Evolutionary conservation across 2,113 vertebrate genomes (phyloP).

Genomic region (Ictalurus furcatus): DNA sequence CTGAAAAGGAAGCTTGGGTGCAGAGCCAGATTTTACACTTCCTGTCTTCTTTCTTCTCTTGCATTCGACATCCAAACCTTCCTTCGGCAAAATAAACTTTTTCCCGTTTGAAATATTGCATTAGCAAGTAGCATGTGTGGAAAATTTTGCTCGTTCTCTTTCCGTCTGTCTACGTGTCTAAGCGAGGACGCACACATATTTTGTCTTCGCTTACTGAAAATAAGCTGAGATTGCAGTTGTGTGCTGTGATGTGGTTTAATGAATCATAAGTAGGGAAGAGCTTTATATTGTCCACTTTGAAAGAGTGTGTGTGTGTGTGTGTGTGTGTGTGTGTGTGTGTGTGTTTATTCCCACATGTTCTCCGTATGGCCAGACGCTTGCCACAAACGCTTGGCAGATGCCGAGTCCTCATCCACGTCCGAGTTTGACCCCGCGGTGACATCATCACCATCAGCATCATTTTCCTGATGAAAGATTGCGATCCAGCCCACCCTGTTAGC

Average conservation of each 20-base stretch:
- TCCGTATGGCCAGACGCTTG: slow-evolving; percentile 60
- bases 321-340: slow-evolving; percentile 49
- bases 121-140: slow-evolving; percentile 33
- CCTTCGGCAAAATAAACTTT: slow-evolving; percentile 47
- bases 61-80: slow-evolving; percentile 58
- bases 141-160: slow-evolving; percentile 20
- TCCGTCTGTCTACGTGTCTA: slow-evolving; percentile 12
- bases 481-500: slow-evolving; percentile 71
- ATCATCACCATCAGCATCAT: slow-evolving; percentile 60
- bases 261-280: slow-evolving; percentile 47
- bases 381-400: slow-evolving; percentile 66
- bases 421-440: slow-evolving; percentile 70
- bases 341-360: slow-evolving; percentile 62
- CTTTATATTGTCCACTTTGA: slow-evolving; percentile 40
- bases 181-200: slow-evolving; percentile 16
- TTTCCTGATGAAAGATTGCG: slow-evolving; percentile 67
- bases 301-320: slow-evolving; percentile 4
- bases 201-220: slow-evolving; percentile 43
- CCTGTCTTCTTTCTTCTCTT: slow-evolving; percentile 57
- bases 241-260: slow-evolving; percentile 42
- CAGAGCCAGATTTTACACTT: slow-evolving; percentile 74
- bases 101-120: slow-evolving; percentile 21
- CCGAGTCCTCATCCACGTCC: slow-evolving; percentile 66
- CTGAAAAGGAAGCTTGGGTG: slow-evolving; percentile 59
- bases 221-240: slow-evolving; percentile 63